phyloP scores from a whole-genome alignment of 2,888 invertebrate species.

The Ennomos fuscantarius region DNA sequence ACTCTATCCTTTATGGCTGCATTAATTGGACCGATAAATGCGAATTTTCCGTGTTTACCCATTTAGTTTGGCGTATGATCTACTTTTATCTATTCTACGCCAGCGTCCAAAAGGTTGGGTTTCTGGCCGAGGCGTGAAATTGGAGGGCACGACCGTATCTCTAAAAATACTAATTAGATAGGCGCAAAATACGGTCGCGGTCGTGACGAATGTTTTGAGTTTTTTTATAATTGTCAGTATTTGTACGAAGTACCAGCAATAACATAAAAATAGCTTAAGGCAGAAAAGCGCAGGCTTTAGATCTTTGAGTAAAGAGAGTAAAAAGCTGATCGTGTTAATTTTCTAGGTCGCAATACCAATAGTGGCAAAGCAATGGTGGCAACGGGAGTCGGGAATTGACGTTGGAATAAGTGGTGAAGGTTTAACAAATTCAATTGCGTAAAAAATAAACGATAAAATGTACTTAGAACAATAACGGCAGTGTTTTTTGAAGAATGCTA shows the following conservation, averaged over 20 bases:
- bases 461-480: too few species aligned
- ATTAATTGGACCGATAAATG: conserved; percentile 39
- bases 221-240: neutral
- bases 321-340: too few species aligned
- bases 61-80: conserved; percentile 2
- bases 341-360: too few species aligned
- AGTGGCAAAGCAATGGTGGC: too few species aligned
- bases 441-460: too few species aligned
- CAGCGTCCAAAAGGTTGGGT: conserved; percentile 31
- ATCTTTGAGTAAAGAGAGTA: too few species aligned
- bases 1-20: neutral
- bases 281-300: too few species aligned
- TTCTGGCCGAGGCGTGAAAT: conserved; percentile 51
- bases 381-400: too few species aligned
- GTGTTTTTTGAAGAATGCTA: too few species aligned
- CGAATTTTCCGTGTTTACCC: conserved; percentile 30
- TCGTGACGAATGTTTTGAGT: conserved; percentile 16
- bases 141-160: conserved; percentile 42
- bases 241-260: neutral
- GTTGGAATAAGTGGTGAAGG: too few species aligned
- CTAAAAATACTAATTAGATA: conserved; percentile 21
- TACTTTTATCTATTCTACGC: conserved; percentile 28
- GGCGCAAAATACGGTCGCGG: conserved; percentile 15
- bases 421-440: too few species aligned
- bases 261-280: too few species aligned